Evolutionary conservation across 2,888 invertebrate species (phyloP).

Genomic region (Tenodera sinensis): DNA sequence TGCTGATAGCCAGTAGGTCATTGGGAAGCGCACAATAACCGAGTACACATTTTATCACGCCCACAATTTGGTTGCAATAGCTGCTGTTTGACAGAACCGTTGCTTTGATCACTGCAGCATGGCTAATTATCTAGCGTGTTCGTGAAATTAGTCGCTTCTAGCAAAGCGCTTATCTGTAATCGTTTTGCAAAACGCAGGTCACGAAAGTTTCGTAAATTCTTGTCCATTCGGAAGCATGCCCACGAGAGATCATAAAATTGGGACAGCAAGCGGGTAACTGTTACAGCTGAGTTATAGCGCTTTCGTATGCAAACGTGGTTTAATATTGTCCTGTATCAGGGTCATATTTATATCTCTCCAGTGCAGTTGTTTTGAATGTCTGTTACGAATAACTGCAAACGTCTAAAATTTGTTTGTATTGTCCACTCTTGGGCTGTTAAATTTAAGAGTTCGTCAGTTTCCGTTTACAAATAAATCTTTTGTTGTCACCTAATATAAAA

Average conservation of each 20-base stretch:
- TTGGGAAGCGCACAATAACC: not conserved
- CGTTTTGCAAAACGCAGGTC: not conserved
- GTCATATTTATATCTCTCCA: too few species aligned
- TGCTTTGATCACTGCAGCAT: not conserved
- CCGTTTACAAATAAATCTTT: too few species aligned
- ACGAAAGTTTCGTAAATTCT: not conserved
- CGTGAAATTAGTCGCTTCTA: not conserved
- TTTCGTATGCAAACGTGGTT: too few species aligned
- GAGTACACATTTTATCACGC: not conserved
- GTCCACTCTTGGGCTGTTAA: too few species aligned
- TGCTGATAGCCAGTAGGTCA: not conserved
- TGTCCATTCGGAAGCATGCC: not conserved
- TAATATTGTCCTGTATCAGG: too few species aligned
- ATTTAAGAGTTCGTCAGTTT: too few species aligned
- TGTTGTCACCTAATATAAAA: too few species aligned
- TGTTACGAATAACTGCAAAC: too few species aligned
- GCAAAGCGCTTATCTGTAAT: not conserved
- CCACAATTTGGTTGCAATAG: not conserved
- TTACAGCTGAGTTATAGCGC: not conserved
- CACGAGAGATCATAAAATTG: not conserved
- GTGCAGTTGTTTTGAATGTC: too few species aligned
- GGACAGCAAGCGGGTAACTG: not conserved
- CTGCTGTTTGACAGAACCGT: not conserved
- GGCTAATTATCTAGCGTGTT: not conserved
- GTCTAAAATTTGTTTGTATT: too few species aligned